Evolutionary conservation across 2,888 invertebrate genomes (phyloP), one percentile per base, ranked within the genome.

Genomic region (Drosophila lutescens): DNA sequence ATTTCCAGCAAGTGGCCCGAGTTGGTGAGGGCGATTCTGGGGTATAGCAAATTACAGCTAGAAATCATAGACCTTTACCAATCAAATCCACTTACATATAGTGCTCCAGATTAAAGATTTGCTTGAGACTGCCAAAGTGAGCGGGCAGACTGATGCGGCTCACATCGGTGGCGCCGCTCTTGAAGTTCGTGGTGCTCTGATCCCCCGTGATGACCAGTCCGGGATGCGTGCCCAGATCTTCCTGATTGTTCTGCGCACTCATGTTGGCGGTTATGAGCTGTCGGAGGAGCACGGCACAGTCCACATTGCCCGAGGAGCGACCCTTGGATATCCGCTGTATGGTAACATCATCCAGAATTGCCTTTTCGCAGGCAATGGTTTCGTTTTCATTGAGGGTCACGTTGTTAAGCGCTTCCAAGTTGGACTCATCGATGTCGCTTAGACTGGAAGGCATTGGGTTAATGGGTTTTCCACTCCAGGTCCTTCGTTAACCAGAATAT

Each of bases 1-100:
- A 91, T 83, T 74, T 92, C 90, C 68, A 91, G 51, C 43, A 92
- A 59, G 26, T 89, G 83, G 0, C 92, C 92, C 26, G 88, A 90
- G 54, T 84, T 74, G 2, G 90, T 91, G 4, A 92, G 77, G 0
- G 88, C 87, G 41, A 92, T 74, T 20, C 92, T 92, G 9, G 2
- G 13, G 23, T 12, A 5, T 12, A 7, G 8, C 0, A 1, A 10
- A 41, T 17, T 17, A 41, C 41, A 26, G 13, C 9, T 4, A 20
- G 5, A 17, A 10, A 2, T 12, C 10, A 13, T 2, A 6, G 34
- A 10, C 3, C 30, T 0, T 17, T 12, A 34, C 13, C 12, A 7
- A 13, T 23, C 1, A 7, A 4, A 12, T 17, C 12, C 47, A 79
- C 88, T 68, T 78, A 92, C 92, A 91, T 83, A 47, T 82, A 90